A percentile compares a stretch with the other conserved stretches of the same genome.
phyloP scores from a whole-genome alignment of 2,888 invertebrate genomes.

The Andrena flavipes region DNA sequence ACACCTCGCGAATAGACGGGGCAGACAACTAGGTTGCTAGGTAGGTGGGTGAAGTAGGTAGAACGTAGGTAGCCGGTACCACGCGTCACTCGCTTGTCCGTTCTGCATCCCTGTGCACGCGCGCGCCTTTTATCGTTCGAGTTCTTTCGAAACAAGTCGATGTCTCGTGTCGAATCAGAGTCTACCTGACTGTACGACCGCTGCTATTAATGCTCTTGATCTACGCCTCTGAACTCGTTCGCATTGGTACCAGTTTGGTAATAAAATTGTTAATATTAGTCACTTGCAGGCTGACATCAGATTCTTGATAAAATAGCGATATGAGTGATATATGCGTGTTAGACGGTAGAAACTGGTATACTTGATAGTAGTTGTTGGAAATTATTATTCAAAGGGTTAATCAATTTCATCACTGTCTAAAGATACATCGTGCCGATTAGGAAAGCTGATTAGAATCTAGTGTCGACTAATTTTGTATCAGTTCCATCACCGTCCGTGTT shows the following conservation, averaged over 20 bases:
- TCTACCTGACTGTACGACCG: neutral
- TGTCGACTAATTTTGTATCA: too few relatives aligned
- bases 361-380: too few relatives aligned
- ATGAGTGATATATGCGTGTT: too few relatives aligned
- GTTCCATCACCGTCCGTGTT: neutral
- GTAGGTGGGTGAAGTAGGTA: constrained; percentile 72
- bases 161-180: constrained; percentile 1
- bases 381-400: too few relatives aligned
- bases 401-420: too few relatives aligned
- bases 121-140: constrained; percentile 15
- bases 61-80: constrained; percentile 61
- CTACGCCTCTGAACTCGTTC: neutral
- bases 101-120: constrained; percentile 48
- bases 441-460: too few relatives aligned
- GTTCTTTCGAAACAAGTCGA: constrained; percentile 26
- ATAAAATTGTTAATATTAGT: too few relatives aligned
- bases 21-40: constrained; percentile 72
- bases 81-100: constrained; percentile 52
- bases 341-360: too few relatives aligned
- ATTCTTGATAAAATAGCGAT: too few relatives aligned
- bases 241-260: too few relatives aligned
- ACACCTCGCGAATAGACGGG: constrained; percentile 57
- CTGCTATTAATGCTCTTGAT: neutral
- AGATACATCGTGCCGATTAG: too few relatives aligned
- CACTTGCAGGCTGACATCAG: too few relatives aligned